Evolutionary conservation across 1,140 invertebrate species (phyloP).

Genomic region (Diachasma alloeum): DNA sequence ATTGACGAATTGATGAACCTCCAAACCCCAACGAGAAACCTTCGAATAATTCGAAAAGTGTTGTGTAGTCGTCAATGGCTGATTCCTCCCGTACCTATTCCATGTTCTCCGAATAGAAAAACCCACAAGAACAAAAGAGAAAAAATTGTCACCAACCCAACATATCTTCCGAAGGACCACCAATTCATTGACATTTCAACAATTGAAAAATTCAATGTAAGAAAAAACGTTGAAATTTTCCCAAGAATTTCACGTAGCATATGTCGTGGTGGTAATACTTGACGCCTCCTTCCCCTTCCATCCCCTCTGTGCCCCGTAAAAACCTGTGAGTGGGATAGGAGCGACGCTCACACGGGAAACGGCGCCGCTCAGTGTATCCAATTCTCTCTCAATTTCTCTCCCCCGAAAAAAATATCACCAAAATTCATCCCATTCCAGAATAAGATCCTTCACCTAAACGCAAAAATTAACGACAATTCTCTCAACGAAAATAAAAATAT

Average conservation of each 20-base stretch:
- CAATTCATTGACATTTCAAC: not conserved
- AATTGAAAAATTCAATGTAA: not conserved
- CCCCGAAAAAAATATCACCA: not conserved
- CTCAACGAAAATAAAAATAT: not conserved
- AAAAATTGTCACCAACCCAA: no score
- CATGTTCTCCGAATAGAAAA: no score
- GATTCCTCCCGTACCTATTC: no score
- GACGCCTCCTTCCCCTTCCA: not conserved
- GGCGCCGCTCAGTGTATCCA: not conserved
- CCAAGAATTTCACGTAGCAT: not conserved
- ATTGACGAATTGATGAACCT: not conserved
- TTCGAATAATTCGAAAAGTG: no score
- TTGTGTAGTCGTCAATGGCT: no score
- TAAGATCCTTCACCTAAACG: not conserved
- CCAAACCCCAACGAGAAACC: not conserved
- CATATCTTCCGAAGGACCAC: no score
- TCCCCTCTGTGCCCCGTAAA: not conserved
- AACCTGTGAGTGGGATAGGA: constrained; percentile 2
- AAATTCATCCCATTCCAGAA: not conserved
- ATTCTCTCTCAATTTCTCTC: not conserved
- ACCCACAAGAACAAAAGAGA: no score
- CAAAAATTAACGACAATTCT: not conserved
- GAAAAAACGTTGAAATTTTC: not conserved
- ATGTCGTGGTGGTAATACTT: not conserved
- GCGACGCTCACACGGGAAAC: not conserved